Conservation (phyloP, 2,797 vertebrate species). For the Lagodon rhomboides region DNA sequence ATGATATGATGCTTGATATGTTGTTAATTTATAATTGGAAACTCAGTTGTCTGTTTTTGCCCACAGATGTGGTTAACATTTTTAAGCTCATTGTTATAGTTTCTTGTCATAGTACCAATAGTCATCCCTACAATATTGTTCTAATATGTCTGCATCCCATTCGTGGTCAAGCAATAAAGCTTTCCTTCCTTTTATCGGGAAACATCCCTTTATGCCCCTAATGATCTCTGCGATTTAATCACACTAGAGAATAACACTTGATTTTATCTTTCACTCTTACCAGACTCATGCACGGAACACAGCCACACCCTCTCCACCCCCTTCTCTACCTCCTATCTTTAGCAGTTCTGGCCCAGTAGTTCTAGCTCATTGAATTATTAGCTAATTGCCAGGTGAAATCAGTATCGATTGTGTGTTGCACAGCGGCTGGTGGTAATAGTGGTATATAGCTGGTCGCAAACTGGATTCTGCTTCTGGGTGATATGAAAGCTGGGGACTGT, state of each 20-base stretch:
- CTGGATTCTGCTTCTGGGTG: conserved; percentile 72
- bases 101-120: no score
- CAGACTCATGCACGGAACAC: conserved; percentile 12
- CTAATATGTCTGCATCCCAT: background rate
- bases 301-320: background rate
- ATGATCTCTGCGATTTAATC: conserved; percentile 44
- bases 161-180: background rate
- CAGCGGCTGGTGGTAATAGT: conserved; percentile 74
- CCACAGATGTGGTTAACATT: background rate
- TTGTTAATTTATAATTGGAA: background rate
- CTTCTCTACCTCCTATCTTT: conserved; percentile 29
- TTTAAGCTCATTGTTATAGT: background rate
- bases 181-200: conserved; percentile 20
- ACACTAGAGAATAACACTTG: conserved; percentile 23
- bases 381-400: conserved; percentile 85
- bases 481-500: conserved; percentile 64
- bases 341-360: conserved; percentile 59
- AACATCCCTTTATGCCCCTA: conserved; percentile 43
- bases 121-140: no score
- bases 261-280: conserved; percentile 21
- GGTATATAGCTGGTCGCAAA: conserved; percentile 71
- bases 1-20: background rate
- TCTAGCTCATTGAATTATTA: conserved; percentile 82
- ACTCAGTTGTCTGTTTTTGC: background rate
- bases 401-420: conserved; percentile 82